A percentile compares a stretch with the other conserved stretches of the same genome.
Conservation (phyloP, 2,113 vertebrate genomes). For the Penelope pileata region DNA sequence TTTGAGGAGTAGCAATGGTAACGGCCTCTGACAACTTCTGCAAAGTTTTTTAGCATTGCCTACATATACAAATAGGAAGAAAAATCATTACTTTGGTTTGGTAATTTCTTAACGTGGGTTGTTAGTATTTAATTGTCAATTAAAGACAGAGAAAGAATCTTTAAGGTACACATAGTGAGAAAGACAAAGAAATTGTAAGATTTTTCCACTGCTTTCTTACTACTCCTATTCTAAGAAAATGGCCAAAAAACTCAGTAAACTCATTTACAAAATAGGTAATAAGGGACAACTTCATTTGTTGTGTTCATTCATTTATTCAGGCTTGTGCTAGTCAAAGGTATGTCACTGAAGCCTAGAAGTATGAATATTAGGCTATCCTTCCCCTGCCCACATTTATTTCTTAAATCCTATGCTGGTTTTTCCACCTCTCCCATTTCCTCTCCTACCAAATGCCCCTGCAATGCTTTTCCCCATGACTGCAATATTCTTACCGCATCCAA, state of each 20-base stretch:
- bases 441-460: not conserved
- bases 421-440: not conserved
- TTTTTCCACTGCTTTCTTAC: not conserved
- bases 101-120: not conserved
- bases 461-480: not conserved
- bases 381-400: not conserved
- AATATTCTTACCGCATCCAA: not conserved
- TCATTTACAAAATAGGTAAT: not conserved
- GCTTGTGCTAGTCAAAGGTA: not conserved
- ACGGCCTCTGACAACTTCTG: conserved; percentile 65
- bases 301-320: not conserved
- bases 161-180: not conserved
- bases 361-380: not conserved
- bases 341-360: not conserved
- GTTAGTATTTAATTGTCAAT: not conserved
- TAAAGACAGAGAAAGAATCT: not conserved
- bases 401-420: not conserved
- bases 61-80: not conserved
- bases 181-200: not conserved
- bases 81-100: not conserved
- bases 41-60: conserved; percentile 75
- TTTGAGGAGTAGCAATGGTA: conserved; percentile 79
- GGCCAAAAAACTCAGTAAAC: not conserved
- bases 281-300: not conserved
- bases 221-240: not conserved